Evolutionary conservation across 2,113 vertebrate species (phyloP), one percentile per base, ranked within the genome.

Genomic region (Megaleporinus macrocephalus): DNA sequence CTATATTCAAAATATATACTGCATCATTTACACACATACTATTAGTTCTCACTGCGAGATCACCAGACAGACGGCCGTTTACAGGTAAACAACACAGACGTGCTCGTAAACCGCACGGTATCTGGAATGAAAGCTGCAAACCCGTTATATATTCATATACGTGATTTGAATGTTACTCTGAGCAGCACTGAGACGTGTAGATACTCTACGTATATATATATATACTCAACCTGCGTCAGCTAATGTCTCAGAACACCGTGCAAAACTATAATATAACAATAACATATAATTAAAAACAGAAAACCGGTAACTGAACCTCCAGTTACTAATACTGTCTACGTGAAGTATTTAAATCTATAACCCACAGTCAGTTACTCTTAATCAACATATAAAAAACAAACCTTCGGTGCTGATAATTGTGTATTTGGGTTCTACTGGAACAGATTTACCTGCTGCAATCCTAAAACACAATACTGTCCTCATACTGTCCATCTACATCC

Each of bases 1-100:
- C 20, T n/a, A 26, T 71, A 53, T 59, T 66, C 44, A 51, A 78
- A 78, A 44, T 41, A 36, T 41, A 36, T 53, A 22, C 49, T 69
- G 26, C 27, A 55, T 30, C 18, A 47, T 14, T 29, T 30, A 76
- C 26, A 71, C 36, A 36, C 36, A 70, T 15, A 16, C 53, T 29
- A 55, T 73, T 55, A 9, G 47, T 15, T 36, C 44, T 36, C 53
- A 49, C 24, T 20, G 49, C 47, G 66, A 24, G n/a, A 53, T 33
- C 30, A 69, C 55, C 53, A 69, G 22, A 22, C 24, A 5, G 59
- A 68, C 47, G 12, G 69, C n/a, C 33, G 47, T 41, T 7, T 26
- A 69, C 9, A 69, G 18, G 65, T 41, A 36, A 33, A 69, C 33
- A 69, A n/a, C 65, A 69, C 20, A 69, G 30, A 62, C 47, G 30